A percentile compares a stretch with the other conserved stretches of the same genome.
These are phyloP conservation scores for Numenius arquata DNA, from an alignment of 2,113 vertebrate species.

Conservation along the genomic window DNA sequence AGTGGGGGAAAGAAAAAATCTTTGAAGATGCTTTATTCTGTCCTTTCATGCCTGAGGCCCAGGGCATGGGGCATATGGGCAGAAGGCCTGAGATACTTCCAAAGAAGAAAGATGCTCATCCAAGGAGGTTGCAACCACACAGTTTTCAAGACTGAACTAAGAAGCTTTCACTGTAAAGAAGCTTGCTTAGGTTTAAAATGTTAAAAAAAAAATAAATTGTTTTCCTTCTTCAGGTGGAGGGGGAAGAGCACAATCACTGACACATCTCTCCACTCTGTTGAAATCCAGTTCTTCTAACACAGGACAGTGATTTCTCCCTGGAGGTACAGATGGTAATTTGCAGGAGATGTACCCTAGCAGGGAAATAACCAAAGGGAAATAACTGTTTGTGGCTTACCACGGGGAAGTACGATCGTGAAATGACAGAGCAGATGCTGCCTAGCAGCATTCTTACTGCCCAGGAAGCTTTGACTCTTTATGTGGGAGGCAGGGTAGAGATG, in stretches of 20 bases:
- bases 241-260: background rate
- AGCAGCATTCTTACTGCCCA: background rate
- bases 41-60: background rate
- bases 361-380: background rate
- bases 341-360: background rate
- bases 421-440: background rate
- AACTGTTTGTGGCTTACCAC: background rate
- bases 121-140: background rate
- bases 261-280: background rate
- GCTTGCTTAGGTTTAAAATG: background rate
- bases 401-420: background rate
- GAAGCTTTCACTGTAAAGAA: background rate
- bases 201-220: background rate
- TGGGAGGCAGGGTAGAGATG: background rate
- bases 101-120: background rate
- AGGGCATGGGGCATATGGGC: background rate
- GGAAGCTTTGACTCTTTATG: background rate
- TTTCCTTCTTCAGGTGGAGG: background rate
- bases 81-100: background rate
- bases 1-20: background rate
- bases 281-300: background rate
- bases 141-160: background rate
- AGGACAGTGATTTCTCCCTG: background rate
- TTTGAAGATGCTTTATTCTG: background rate
- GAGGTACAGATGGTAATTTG: background rate